Base-by-base conservation (phyloP, 2,888 invertebrate species). In the Palloptera scutellata region DNA sequence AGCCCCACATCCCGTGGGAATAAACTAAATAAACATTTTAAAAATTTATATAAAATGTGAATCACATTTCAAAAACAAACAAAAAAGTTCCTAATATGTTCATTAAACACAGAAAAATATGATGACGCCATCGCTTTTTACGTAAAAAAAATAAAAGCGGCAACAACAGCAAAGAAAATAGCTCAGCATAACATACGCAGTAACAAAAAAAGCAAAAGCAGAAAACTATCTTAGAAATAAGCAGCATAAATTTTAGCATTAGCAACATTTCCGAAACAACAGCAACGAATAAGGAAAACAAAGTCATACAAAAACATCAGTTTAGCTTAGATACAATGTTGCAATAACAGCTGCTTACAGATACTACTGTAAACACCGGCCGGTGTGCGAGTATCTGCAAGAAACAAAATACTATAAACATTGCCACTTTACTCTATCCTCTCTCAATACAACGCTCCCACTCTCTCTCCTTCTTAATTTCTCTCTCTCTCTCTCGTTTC, bases 301-400 rank as follows among this genome's bases (percentile, higher is more conserved):
- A 57, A 57, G 30, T 17, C 19, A 57, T 12, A 48, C 30, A 40
- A n/a, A n/a, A 64, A 57, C 64, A 57, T 40, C 40, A 48, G 13
- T 51, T 55, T 20, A 20, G 41, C n/a, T 12, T 17, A 62, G 59
- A 70, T 69, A 78, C 78, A 79, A 77, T 78, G 79, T 79, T 77
- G 78, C 77, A 66, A 71, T 76, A 79, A 79, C 80, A 80, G 80
- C 81, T 81, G 80, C 78, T 80, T 71, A 72, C 66, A 61, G 55
- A 45, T 6, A 20, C 40, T 19, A 51, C 42, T 61, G 51, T 70
- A 76, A 79, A 74, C 64, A 75, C 77, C 79, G 81, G 79, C 79
- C 79, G 79, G 79, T 76, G 74, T 76, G 68, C 70, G 30, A 58
- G 30, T 60, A 30, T 43, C 51, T 58, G 64, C 42, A 19, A 42